phyloP scores from a whole-genome alignment of 1,140 invertebrate species.

The Chelonus insularis region DNA sequence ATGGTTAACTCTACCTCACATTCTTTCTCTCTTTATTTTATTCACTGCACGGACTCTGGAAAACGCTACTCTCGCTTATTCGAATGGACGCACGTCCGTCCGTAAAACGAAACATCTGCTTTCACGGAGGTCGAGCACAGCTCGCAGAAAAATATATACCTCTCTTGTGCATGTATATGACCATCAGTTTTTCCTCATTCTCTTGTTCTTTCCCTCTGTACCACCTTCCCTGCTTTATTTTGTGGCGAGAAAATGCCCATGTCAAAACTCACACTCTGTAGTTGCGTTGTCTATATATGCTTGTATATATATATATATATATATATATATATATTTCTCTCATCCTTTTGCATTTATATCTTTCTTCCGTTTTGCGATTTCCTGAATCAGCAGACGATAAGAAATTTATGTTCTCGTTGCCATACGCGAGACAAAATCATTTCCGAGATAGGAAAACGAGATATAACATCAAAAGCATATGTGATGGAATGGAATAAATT shows the following conservation, averaged over 20 bases:
- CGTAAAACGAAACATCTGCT: constrained; percentile 32
- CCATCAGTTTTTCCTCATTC: constrained; percentile 4
- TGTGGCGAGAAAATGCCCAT: constrained; percentile 24
- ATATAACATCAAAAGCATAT: too few relatives aligned
- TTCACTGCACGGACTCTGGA: constrained; percentile 17
- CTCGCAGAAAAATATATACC: constrained; percentile 17
- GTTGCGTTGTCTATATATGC: not conserved
- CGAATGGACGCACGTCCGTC: constrained; percentile 27
- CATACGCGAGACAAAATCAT: constrained; percentile 23
- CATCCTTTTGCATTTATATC: not conserved
- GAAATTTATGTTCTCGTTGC: constrained; percentile 25
- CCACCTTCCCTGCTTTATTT: constrained; percentile 19
- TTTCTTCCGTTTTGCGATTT: constrained; percentile 6
- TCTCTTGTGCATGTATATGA: not conserved
- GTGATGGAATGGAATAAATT: too few relatives aligned
- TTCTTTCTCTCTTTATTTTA: constrained; percentile 21
- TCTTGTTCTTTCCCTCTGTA: not conserved
- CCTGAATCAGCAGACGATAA: constrained; percentile 19
- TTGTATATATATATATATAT: not conserved
- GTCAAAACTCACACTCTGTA: constrained; percentile 20
- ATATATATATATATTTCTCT: not conserved
- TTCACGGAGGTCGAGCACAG: constrained; percentile 13
- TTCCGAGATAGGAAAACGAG: constrained; percentile 7
- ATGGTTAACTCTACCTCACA: constrained; percentile 1
- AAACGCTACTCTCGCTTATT: constrained; percentile 23